A percentile compares a stretch with the other conserved stretches of the same genome.
phyloP scores from a whole-genome alignment of 2,888 invertebrate species.

The Philaethria dido region DNA sequence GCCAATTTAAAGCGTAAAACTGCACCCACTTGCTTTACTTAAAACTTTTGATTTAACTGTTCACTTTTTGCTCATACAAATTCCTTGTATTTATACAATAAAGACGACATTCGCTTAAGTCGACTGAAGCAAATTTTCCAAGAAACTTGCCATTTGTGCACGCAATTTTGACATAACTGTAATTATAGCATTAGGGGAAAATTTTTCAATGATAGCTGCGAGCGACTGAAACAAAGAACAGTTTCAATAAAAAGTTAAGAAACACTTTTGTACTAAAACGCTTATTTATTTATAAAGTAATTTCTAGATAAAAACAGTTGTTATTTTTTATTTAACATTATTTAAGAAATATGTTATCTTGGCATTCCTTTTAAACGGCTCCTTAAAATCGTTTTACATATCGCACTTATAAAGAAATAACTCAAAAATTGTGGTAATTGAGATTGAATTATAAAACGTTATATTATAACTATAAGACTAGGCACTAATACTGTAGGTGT shows the following conservation, averaged over 20 bases:
- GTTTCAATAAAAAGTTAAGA: constrained; percentile 13
- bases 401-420: too few species aligned
- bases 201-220: constrained; percentile 46
- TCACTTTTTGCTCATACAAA: constrained; percentile 11
- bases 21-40: constrained; percentile 35
- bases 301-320: not conserved
- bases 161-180: constrained; percentile 56
- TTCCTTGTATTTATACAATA: constrained; percentile 24
- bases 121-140: constrained; percentile 22
- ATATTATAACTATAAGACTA: too few species aligned
- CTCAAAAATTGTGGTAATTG: too few species aligned
- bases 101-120: constrained; percentile 32
- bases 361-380: too few species aligned
- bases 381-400: too few species aligned
- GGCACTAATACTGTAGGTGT: too few species aligned
- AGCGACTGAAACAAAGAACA: constrained; percentile 6
- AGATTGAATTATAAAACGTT: too few species aligned
- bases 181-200: constrained; percentile 50
- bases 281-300: not conserved
- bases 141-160: constrained; percentile 47
- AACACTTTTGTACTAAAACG: not conserved
- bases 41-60: constrained; percentile 31
- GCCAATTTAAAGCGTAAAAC: constrained; percentile 37
- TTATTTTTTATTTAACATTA: too few species aligned
- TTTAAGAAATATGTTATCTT: too few species aligned